Evolutionary conservation across 2,113 vertebrate species (phyloP), one percentile per base, ranked within the genome.

Genomic region (Procavia capensis): DNA sequence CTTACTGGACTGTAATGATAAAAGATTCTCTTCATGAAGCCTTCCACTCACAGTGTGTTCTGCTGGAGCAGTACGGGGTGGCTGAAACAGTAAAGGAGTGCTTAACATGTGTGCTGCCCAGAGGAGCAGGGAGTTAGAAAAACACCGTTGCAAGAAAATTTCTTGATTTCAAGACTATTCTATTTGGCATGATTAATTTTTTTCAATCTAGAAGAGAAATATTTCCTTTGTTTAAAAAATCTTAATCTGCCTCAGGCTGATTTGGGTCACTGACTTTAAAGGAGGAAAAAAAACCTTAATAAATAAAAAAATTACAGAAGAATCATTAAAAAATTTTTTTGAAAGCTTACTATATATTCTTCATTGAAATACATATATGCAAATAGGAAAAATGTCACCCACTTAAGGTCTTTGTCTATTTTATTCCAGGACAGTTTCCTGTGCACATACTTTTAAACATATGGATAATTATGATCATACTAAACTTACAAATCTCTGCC

Each of bases 221-320:
- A 47, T 45, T 9, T 76, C 27, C 41, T 75, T 76, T 27, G 41
- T 76, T 93, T 90, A 57, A 76, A 41, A 50, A 93, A 61, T 5
- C 9, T n/a, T 89, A 54, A 82, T 63, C 31, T 43, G 27, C 41
- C 57, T 64, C 17, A 68, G 24, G 57, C 43, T 81, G 39, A 64
- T 66, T 68, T 78, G 34, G 43, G 63, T 76, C 85, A 83, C 20
- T 92, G 31, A 85, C 81, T 82, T 89, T 76, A 54, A 78, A 78
- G 50, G 29, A 7, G 57, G 93, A 95, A 31, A 5, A 9, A 22
- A 89, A 10, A 82, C 43, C 78, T 74, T 29, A 76, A 92, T 88
- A 63, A 34, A 50, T 43, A 89, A 57, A 17, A 41, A 86, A 68
- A 88, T 88, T 92, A 87, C 24, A 92, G 78, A 94, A 90, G 31